Evolutionary conservation across 2,113 vertebrate species (phyloP).

Genomic region (Ranitomeya variabilis): DNA sequence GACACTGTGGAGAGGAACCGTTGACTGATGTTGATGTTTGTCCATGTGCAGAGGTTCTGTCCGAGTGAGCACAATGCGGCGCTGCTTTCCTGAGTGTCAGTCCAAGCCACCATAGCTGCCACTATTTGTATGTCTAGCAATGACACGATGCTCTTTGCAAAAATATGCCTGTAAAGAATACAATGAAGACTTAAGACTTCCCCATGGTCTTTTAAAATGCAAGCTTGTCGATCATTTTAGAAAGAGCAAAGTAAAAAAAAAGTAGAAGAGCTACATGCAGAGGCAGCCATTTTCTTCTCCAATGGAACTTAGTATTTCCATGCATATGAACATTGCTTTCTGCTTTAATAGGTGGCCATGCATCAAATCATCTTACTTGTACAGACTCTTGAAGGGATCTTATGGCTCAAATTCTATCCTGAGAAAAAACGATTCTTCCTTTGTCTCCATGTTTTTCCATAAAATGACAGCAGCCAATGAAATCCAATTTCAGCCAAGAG

Average conservation of each 20-base stretch:
- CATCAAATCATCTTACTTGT: slow-evolving; percentile 72
- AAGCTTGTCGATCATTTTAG: slow-evolving; percentile 76
- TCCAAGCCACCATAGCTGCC: slow-evolving; percentile 90
- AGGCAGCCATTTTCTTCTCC: slow-evolving; percentile 80
- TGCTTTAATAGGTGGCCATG: slow-evolving; percentile 72
- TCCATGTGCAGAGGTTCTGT: slow-evolving; percentile 80
- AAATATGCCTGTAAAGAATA: slow-evolving; percentile 94
- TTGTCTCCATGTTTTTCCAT: slow-evolving; percentile 68
- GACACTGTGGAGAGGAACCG: slow-evolving; percentile 67
- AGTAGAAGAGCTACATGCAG: slow-evolving; percentile 81
- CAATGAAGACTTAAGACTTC: slow-evolving; percentile 88
- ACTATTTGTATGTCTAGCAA: slow-evolving; percentile 92
- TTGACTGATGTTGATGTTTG: slow-evolving; percentile 75
- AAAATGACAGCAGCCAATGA: slow-evolving; percentile 67
- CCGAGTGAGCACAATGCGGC: slow-evolving; percentile 80
- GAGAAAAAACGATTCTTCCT: slow-evolving; percentile 76
- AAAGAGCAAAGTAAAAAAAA: slow-evolving; percentile 71
- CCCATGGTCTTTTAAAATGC: slow-evolving; percentile 73
- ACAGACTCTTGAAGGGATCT: slow-evolving; percentile 72
- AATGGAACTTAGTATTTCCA: slow-evolving; percentile 71
- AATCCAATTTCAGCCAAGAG: slow-evolving; percentile 68
- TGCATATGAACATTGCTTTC: slow-evolving; percentile 78
- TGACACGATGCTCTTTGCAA: slow-evolving; percentile 92
- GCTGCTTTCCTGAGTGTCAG: slow-evolving; percentile 77
- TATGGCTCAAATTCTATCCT: slow-evolving; percentile 73